Conservation (phyloP, 2,113 vertebrate genomes). For the Serinus canaria region DNA sequence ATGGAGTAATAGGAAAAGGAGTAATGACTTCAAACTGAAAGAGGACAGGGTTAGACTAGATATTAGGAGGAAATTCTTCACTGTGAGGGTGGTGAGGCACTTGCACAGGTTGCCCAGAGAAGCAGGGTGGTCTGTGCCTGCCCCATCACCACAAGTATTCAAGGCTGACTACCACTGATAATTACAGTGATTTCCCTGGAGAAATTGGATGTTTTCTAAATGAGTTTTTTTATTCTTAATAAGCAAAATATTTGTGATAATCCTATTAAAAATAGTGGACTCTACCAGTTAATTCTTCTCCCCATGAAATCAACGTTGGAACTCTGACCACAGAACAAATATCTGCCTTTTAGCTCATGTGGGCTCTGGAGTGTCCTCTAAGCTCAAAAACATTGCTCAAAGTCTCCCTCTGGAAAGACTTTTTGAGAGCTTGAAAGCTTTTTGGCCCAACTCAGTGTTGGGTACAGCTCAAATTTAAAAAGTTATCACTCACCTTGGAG, state of each 20-base stretch:
- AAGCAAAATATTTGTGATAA: not conserved
- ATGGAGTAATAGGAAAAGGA: not conserved
- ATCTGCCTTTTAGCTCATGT: not conserved
- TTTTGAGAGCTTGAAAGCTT: not conserved
- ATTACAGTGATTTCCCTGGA: not conserved
- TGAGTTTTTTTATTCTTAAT: not conserved
- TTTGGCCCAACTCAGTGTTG: not conserved
- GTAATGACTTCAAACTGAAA: not conserved
- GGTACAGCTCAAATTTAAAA: not conserved
- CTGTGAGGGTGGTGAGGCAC: not conserved
- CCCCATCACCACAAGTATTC: not conserved
- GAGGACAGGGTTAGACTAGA: not conserved
- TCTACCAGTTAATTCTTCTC: not conserved
- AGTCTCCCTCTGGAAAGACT: not conserved
- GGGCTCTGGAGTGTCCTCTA: not conserved
- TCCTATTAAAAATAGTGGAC: not conserved
- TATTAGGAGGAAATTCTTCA: not conserved
- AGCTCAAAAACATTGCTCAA: not conserved
- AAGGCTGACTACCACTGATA: not conserved
- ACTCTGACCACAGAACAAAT: not conserved
- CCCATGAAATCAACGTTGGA: not conserved
- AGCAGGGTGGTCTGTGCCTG: not conserved
- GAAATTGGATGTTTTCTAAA: not conserved
- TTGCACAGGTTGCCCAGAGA: not conserved
- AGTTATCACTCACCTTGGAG: accelerated